These are phyloP conservation scores for Papilio gigon DNA, from an alignment of 2,888 invertebrate species.

Conservation along the genomic window DNA sequence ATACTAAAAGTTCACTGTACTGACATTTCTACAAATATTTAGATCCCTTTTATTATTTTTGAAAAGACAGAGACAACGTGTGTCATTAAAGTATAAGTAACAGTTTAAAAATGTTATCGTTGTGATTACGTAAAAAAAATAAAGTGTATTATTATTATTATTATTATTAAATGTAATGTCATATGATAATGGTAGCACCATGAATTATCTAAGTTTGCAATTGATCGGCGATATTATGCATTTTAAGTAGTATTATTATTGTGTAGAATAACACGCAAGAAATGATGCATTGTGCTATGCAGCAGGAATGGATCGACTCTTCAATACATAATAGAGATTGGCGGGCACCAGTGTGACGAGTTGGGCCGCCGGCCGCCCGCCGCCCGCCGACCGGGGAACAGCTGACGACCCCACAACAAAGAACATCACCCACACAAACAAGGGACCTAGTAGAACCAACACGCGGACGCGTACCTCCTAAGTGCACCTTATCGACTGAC, in stretches of 20 bases:
- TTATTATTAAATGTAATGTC: neutral
- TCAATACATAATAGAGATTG: constrained; percentile 46
- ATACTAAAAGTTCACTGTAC: neutral
- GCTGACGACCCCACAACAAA: constrained; percentile 78
- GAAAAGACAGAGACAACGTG: no score
- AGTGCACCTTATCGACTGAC: constrained; percentile 9
- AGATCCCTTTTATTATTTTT: no score
- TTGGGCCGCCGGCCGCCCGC: constrained; percentile 51
- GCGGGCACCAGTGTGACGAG: constrained; percentile 59
- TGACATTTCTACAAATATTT: no score
- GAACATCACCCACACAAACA: constrained; percentile 56
- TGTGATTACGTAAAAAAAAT: neutral
- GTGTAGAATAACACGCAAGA: neutral
- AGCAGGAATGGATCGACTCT: constrained; percentile 35
- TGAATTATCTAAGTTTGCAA: neutral
- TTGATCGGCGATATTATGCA: neutral
- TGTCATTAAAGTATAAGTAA: no score
- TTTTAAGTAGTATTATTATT: neutral
- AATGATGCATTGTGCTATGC: constrained; percentile 25
- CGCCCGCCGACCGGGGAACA: constrained; percentile 59
- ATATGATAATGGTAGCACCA: neutral
- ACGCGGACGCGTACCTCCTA: constrained; percentile 8
- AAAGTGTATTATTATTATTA: neutral
- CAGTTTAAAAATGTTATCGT: neutral
- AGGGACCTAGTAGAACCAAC: constrained; percentile 17